Evolutionary conservation across 2,113 vertebrate genomes (phyloP), one percentile per base, ranked within the genome.

Genomic region (Coryphaenoides rupestris): DNA sequence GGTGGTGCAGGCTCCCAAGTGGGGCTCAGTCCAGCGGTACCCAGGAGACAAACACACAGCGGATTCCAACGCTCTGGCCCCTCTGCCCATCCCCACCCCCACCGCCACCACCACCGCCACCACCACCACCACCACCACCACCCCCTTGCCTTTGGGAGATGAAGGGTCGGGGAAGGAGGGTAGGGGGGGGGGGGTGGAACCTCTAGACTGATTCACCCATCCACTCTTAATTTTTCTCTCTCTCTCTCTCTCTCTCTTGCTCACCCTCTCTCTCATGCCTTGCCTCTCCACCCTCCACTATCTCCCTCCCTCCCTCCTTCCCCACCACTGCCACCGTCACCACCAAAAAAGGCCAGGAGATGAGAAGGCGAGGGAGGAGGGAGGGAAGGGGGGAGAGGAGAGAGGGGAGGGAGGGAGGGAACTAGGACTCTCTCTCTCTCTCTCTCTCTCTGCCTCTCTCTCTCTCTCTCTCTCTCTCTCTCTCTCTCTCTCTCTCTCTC

Each of bases 1-100:
- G n/a, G n/a, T n/a, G n/a, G 73, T 67, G 65, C 85, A n/a, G 72
- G 19, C 63, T 70, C 76, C 78, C 28, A 68, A 89, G 86, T 77
- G 81, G 84, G 76, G 28, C 76, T 85, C 76, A 68, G 77, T 65
- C 71, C 62, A 64, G 68, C 71, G 83, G 69, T 78, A 66, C 74
- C 70, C 28, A 33, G 28, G 60, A 78, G 73, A 69, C 82, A 90
- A 86, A 90, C n/a, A 88, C 89, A 89, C 81, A 70, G 62, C 55
- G 63, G 83, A 88, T 87, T 89, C 88, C 82, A 83, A 73, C 84
- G 81, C 58, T 64, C 60, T 56, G 61, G 77, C 76, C 80, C 81
- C 84, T 86, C 72, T 60, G 14, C 47, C 80, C 88, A 89, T 89
- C 90, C 89, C 87, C 81, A n/a, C 66, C 74, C 75, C 75, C 68